phyloP scores from a whole-genome alignment of 2,888 invertebrate genomes.

The Cheilosia grossa region DNA sequence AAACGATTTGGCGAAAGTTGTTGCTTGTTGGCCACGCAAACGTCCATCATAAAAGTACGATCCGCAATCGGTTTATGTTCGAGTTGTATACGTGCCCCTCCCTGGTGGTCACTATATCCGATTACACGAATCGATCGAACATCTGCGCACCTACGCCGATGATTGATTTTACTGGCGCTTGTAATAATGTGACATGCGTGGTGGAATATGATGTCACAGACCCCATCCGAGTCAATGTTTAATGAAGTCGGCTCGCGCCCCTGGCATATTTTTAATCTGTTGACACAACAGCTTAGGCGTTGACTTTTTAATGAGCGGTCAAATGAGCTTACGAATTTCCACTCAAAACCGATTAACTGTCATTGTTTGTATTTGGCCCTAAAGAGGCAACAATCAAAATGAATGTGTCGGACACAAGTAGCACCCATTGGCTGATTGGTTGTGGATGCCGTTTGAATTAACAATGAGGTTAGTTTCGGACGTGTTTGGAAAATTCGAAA shows the following conservation, averaged over 20 bases:
- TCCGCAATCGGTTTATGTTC: neutral
- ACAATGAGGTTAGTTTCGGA: constrained; percentile 40
- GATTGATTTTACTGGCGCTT: constrained; percentile 29
- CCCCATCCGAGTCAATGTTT: constrained; percentile 40
- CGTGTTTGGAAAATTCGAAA: constrained; percentile 39
- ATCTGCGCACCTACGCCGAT: constrained; percentile 11
- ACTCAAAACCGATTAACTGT: constrained; percentile 51
- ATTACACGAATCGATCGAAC: neutral
- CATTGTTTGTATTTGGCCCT: constrained; percentile 32
- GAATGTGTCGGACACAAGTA: constrained; percentile 44
- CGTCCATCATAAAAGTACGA: constrained; percentile 35
- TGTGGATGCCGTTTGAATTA: constrained; percentile 46
- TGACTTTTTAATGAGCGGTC: constrained; percentile 55
- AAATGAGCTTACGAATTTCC: constrained; percentile 41
- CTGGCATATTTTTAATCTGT: constrained; percentile 51
- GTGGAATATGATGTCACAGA: constrained; percentile 25
- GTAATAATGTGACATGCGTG: constrained; percentile 13
- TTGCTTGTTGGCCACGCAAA: constrained; percentile 29
- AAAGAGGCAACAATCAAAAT: constrained; percentile 39
- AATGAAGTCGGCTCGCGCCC: constrained; percentile 43
- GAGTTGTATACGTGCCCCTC: neutral
- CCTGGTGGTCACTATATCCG: neutral
- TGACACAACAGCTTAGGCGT: constrained; percentile 50
- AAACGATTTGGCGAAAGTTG: constrained; percentile 29
- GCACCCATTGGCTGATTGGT: constrained; percentile 35